A percentile compares a stretch with the other conserved stretches of the same genome.
Conservation (phyloP, 2,113 vertebrate species). For the Nipponia nippon region DNA sequence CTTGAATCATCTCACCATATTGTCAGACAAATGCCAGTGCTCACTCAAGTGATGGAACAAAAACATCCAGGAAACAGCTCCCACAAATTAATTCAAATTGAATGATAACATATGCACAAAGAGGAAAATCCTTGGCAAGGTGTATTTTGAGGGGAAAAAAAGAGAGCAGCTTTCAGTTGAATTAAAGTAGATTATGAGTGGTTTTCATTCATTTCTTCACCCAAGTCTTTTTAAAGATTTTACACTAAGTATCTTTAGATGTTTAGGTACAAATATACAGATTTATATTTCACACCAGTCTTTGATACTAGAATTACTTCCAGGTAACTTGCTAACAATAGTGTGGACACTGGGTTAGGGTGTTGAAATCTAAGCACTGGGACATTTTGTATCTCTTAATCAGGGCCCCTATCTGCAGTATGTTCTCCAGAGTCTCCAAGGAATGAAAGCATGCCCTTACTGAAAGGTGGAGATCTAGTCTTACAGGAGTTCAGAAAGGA, state of each 20-base stretch:
- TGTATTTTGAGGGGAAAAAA: neutral
- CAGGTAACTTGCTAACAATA: neutral
- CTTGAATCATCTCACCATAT: neutral
- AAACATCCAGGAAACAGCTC: neutral
- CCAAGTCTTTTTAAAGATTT: neutral
- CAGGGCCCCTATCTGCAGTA: neutral
- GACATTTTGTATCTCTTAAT: neutral
- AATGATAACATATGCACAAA: neutral
- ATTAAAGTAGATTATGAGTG: neutral
- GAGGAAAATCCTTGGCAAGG: neutral
- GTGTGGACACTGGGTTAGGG: neutral
- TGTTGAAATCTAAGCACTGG: neutral
- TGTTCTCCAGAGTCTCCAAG: neutral
- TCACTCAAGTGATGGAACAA: neutral
- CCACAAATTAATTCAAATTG: neutral
- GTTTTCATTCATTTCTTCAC: neutral
- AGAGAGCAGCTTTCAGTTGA: neutral
- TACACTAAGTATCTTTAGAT: neutral
- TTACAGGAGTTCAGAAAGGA: neutral
- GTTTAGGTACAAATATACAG: neutral
- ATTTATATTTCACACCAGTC: neutral
- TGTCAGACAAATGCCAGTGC: neutral
- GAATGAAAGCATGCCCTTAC: neutral
- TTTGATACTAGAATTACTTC: neutral
- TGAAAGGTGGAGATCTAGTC: neutral